phyloP scores from a whole-genome alignment of 2,797 vertebrate species.

The Picus viridis region DNA sequence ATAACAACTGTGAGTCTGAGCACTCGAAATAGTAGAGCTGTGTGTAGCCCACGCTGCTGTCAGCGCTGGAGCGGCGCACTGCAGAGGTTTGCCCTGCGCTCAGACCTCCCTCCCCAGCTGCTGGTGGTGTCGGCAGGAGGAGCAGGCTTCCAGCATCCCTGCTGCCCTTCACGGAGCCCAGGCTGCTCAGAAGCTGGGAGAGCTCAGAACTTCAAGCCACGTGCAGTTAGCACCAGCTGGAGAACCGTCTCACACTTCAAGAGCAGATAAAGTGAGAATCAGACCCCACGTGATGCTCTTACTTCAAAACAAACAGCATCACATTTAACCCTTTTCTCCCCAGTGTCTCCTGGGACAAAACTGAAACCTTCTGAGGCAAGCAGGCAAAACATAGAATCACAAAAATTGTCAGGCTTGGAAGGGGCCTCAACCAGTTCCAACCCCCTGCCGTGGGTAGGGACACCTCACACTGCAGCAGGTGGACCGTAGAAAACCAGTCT shows the following conservation, averaged over 20 bases:
- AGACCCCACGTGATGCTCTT: neutral
- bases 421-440: too few relatives aligned
- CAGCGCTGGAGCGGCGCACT: neutral
- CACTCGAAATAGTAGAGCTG: neutral
- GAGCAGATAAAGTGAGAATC: neutral
- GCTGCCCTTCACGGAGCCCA: neutral
- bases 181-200: neutral
- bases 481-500: neutral
- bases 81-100: neutral
- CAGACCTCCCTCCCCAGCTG: neutral
- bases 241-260: neutral
- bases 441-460: too few relatives aligned
- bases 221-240: neutral
- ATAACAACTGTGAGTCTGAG: neutral
- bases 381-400: neutral
- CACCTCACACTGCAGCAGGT: too few relatives aligned
- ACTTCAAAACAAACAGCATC: neutral
- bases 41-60: neutral
- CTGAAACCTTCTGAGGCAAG: neutral
- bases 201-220: neutral
- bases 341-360: neutral
- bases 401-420: neutral
- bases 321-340: neutral
- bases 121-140: fast-evolving
- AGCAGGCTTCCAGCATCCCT: neutral